Conservation (phyloP, 2,888 invertebrate species). For the Eutolmus rufibarbis region DNA sequence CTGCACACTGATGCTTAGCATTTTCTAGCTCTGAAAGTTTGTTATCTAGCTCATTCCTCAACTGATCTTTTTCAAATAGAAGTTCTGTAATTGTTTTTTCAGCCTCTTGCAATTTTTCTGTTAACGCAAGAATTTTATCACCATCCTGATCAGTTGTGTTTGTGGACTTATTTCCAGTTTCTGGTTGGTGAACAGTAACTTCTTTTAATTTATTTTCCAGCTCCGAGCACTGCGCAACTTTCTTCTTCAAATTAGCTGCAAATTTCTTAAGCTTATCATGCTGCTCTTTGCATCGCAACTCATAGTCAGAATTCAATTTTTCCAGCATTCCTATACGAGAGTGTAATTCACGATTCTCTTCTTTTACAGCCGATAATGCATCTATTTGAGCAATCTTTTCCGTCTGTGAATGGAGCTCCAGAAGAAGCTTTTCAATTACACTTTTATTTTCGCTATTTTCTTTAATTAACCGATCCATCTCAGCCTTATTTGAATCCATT, state of each 20-base stretch:
- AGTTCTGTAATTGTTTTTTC: not conserved
- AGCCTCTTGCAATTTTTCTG: not conserved
- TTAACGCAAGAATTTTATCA: not conserved
- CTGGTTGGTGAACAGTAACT: not conserved
- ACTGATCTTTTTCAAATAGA: not conserved
- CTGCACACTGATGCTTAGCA: not conserved
- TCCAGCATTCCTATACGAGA: constrained; percentile 59
- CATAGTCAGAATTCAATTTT: constrained; percentile 62
- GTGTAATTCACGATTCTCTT: constrained; percentile 59
- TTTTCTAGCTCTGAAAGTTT: not conserved
- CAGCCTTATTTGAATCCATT: constrained; percentile 61
- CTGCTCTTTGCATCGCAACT: constrained; percentile 72
- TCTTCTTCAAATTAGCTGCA: constrained; percentile 79
- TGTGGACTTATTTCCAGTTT: not conserved
- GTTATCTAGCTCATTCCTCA: not conserved
- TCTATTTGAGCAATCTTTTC: constrained; percentile 45
- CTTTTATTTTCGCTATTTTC: constrained; percentile 56
- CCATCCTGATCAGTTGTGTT: not conserved
- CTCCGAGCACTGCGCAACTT: constrained; percentile 70
- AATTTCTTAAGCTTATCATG: constrained; percentile 81
- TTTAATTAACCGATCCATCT: constrained; percentile 63
- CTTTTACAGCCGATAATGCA: constrained; percentile 50
- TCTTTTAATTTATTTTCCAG: constrained; percentile 66
- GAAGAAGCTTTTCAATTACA: constrained; percentile 51
- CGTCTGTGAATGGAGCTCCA: constrained; percentile 50